Evolutionary conservation across 92 coral and sea anemone genomes (phyloP), one percentile per base, ranked within the genome.

Genomic region (Epizoanthus stellaris): DNA sequence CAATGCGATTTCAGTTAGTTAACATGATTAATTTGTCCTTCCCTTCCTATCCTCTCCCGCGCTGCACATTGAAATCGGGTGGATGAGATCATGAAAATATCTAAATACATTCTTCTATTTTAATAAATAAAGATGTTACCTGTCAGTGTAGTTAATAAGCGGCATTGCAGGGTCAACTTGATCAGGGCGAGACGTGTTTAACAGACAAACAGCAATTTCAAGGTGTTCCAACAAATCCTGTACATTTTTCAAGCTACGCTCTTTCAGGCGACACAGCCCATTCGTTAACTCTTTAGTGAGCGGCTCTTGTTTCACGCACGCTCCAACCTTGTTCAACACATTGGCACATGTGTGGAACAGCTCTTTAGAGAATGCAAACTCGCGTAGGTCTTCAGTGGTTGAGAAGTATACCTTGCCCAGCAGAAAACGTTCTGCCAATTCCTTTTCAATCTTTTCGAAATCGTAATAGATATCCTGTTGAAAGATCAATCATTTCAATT

Each of bases 261-360:
- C 87, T 63, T 89, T 89, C 38, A 89, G 66, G 47, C 87, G 63
- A 14, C 71, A 72, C 76, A 92, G 58, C 34, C 95, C 91, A 77
- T 81, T 86, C 45, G 80, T 85, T 56, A 86, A 73, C 77, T 74
- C 89, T 13, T 88, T 87, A 38, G 82, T 83, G 54, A 92, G 82
- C 7, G 92, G 87, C n/a, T 76, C 82, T 70, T 92, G 95, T 17
- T 76, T 71, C 21, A 87, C 75, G 75, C 77, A 73, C 16, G 45
- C 85, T 39, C 87, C 81, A 57, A 92, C 64, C 73, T 89, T 90
- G 53, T 76, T 87, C 25, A 92, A 85, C 17, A 89, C 82, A 40
- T 86, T 80, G 34, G 92, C 90, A 73, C 93, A 82, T 36, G 92
- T 77, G 82, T 89, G 95, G 91, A 92, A 92, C 52, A 92, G 95